Percentiles rank a stretch among this genome's conserved stretches.
These are phyloP conservation scores for Rhegmatorhina hoffmannsi DNA, from an alignment of 2,113 vertebrate species.

Conservation along the genomic window DNA sequence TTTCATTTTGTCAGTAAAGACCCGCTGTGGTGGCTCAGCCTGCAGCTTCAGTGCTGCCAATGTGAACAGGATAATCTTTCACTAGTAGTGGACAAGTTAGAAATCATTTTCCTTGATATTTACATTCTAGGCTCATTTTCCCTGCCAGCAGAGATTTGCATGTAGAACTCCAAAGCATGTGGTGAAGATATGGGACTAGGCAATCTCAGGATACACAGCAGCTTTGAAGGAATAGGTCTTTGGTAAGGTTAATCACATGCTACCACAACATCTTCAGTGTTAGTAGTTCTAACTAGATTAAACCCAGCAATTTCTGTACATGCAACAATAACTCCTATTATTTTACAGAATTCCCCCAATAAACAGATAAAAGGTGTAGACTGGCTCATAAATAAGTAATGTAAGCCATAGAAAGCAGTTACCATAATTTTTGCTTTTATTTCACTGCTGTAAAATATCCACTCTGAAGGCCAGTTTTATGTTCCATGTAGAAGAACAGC, in stretches of 20 bases:
- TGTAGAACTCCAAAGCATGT: not conserved
- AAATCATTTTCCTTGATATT: not conserved
- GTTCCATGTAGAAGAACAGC: constrained; percentile 14
- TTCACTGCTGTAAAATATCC: not conserved
- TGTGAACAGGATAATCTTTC: not conserved
- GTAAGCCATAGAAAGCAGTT: not conserved
- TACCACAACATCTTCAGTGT: not conserved
- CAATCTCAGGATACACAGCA: not conserved
- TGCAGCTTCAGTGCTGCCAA: not conserved
- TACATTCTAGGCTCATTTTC: not conserved
- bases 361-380: not conserved
- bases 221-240: not conserved
- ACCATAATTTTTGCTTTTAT: not conserved
- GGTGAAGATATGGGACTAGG: not conserved
- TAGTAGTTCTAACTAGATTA: not conserved
- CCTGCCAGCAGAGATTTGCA: not conserved
- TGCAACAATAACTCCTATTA: not conserved
- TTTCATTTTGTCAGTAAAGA: not conserved
- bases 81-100: not conserved
- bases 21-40: not conserved
- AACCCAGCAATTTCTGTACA: not conserved
- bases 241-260: not conserved
- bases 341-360: not conserved
- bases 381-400: not conserved
- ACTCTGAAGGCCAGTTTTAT: constrained; percentile 14